phyloP scores from a whole-genome alignment of 1,140 invertebrate species.

The Pomacea maculata region DNA sequence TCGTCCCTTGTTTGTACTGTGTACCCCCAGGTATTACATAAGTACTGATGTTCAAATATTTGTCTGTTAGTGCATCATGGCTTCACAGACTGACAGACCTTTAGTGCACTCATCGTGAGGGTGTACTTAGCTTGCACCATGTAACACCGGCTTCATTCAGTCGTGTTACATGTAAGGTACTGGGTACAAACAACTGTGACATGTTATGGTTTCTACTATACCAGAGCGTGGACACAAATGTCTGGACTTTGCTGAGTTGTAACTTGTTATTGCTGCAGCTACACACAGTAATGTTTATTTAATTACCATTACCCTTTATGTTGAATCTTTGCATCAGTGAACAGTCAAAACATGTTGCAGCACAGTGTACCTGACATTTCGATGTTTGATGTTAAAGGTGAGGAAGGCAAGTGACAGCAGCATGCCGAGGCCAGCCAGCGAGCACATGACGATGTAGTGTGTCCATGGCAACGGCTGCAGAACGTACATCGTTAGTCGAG shows the following conservation, averaged over 20 bases:
- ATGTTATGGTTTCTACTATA: not conserved
- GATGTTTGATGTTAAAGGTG: constrained; percentile 25
- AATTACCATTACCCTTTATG: not conserved
- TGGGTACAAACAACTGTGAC: not conserved
- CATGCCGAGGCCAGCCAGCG: constrained; percentile 14
- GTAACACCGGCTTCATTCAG: too few relatives aligned
- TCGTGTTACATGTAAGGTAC: not conserved
- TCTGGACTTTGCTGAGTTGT: not conserved
- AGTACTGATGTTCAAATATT: too few relatives aligned
- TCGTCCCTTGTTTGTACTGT: too few relatives aligned
- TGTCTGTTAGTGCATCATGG: too few relatives aligned
- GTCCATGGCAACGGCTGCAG: constrained; percentile 7
- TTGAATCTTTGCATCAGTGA: not conserved
- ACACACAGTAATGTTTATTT: not conserved
- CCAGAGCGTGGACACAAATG: not conserved
- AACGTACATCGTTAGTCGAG: not conserved
- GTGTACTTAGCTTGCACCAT: too few relatives aligned
- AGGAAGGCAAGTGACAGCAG: constrained; percentile 9
- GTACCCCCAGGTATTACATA: too few relatives aligned
- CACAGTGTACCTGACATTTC: constrained; percentile 20
- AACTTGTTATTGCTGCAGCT: not conserved
- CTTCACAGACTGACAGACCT: too few relatives aligned
- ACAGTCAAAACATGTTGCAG: not conserved
- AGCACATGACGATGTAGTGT: constrained; percentile 1
- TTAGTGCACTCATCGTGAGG: too few relatives aligned